Evolutionary conservation across 37 sponge, comb jelly and placozoan species (phyloP), one percentile per base, ranked within the genome.

Genomic region (Geodia barretti): DNA sequence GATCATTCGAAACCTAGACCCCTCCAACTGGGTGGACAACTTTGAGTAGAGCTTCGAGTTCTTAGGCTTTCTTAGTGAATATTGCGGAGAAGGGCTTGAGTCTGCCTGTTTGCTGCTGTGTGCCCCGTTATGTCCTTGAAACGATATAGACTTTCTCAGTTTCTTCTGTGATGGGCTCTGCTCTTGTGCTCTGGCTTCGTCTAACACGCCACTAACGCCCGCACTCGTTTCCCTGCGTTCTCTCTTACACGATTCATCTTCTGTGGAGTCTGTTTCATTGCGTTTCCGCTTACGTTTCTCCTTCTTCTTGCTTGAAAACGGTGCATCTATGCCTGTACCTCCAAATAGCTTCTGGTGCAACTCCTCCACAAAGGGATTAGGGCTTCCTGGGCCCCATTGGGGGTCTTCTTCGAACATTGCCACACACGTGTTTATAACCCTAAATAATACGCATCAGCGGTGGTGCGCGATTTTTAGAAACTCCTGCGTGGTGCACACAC

Each of bases 1-100:
- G 9, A 98, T 78, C 89, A 90, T 93, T 20, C 99, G 85, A 68
- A 98, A 98, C 74, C 82, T 83, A 7, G 89, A 90, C 21, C 85
- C 89, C 54, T 91, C 88, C 75, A 94, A 63, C 47, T 79, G 83
- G 23, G 39, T 79, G 21, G 70, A 25, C 79, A 88, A 63, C 63
- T 82, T 88, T 2, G 72, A 68, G 24, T 70, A 77, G 9, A 85
- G 34, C 33, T 33, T 72, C 23, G 71, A 54, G 20, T 32, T 77
- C 28, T 77, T 33, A 2, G 11, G 24, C 33, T 5, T 30, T 68
- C 40, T 39, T 20, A 19, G 19, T 58, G 60, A 58, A 20, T 58
- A 20, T 20, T 19, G 11, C 19, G 60, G 60, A 21, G n/a, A 40
- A 17, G 38, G 42, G 25, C 5, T 24, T 8, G 3, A n/a, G 21